Evolutionary conservation across 2,888 invertebrate genomes (phyloP), one percentile per base, ranked within the genome.

Genomic region (Netelia virgata): DNA sequence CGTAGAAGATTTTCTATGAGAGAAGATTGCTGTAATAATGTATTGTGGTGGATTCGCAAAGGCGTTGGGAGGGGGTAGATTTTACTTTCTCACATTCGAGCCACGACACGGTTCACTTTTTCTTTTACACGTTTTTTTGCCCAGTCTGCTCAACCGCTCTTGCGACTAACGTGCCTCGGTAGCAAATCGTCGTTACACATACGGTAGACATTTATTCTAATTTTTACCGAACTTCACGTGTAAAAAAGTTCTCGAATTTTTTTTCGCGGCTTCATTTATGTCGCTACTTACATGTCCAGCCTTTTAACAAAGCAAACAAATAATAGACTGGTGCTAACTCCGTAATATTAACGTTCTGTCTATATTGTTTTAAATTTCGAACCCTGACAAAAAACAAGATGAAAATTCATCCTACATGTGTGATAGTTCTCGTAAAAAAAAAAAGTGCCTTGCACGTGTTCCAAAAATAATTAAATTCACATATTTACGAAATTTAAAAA

Each of bases 381-480:
- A 88, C 86, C 69, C 82, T 70, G 76, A 87, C 76, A 70, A 84
- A 82, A 79, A 84, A 41, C 63, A 55, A 20, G 55, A 75, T 59
- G 83, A 85, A 81, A 87, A 86, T 90, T 90, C 78, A 88, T 88
- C 86, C 88, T 91, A 92, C 89, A 89, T 89, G 91, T 92, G 91
- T 92, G 92, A 91, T 92, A 90, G 88, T 88, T 87, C 87, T 75
- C 47, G 41, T 41, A 57, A 63, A 68, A 63, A 23, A 18, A 85
- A 89, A 88, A 91, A 92, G 93, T 92, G 93, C 92, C 92, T 93
- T 92, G 91, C 91, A 91, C 92, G 92, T 92, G 91, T 92, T 91
- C 90, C 88, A 80, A 69, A 78, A 63, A 41, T 10, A 18, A 77
- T 11, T 50, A 70, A 61, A 69, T 8, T 11, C 36, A 70, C 28